Evolutionary conservation across 2,113 vertebrate species (phyloP).

Genomic region (Craseonycteris thonglongyai): DNA sequence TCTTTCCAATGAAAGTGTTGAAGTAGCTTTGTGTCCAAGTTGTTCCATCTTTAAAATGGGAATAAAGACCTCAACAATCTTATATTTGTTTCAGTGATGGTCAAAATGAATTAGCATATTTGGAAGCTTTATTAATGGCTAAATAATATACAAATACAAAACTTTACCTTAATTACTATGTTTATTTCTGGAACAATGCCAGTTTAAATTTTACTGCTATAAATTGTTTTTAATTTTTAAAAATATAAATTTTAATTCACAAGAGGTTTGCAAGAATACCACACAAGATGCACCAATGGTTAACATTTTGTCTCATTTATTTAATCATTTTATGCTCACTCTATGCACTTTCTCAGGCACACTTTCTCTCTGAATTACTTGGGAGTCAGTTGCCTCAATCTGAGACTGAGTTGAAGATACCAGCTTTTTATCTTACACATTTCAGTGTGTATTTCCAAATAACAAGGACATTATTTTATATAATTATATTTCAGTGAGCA

Average conservation of each 20-base stretch:
- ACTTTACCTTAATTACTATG: neutral
- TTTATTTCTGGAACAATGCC: neutral
- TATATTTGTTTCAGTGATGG: neutral
- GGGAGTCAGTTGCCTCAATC: neutral
- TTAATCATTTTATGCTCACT: neutral
- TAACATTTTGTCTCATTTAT: neutral
- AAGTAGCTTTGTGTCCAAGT: neutral
- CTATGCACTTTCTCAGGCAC: neutral
- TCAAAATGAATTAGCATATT: neutral
- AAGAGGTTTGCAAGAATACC: neutral
- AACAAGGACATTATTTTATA: neutral
- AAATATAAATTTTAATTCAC: neutral
- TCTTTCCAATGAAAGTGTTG: neutral
- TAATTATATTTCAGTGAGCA: neutral
- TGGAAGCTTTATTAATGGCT: neutral
- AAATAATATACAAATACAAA: neutral
- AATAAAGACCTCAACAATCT: neutral
- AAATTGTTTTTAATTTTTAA: neutral
- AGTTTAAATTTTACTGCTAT: neutral
- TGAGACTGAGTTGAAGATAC: neutral
- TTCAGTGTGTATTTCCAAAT: neutral
- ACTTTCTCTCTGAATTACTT: neutral
- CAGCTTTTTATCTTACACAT: neutral
- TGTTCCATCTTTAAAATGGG: conserved; percentile 24
- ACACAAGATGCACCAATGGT: neutral